Percentiles rank a stretch among this genome's conserved stretches.
phyloP scores from a whole-genome alignment of 2,797 vertebrate species.

The Eupleurogrammus muticus region DNA sequence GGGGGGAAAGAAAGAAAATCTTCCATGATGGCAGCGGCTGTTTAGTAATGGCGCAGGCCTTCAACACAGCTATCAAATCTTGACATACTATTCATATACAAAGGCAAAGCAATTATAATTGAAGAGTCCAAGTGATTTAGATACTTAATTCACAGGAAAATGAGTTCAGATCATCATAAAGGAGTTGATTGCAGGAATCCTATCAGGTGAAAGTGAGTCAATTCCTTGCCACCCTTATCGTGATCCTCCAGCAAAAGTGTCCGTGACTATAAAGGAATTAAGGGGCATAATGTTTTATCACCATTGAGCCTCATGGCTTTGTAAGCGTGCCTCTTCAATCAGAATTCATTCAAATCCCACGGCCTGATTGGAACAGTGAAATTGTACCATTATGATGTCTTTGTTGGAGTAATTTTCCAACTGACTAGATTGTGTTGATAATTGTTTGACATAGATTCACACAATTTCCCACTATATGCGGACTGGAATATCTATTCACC shows the following conservation, averaged over 20 bases:
- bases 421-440: conserved; percentile 70
- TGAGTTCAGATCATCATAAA: conserved; percentile 68
- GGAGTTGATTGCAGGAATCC: conserved; percentile 76
- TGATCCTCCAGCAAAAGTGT: conserved; percentile 64
- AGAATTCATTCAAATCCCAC: conserved; percentile 76
- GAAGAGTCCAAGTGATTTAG: conserved; percentile 74
- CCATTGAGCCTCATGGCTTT: conserved; percentile 68
- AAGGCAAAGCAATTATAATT: conserved; percentile 79
- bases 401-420: conserved; percentile 75
- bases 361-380: conserved; percentile 75
- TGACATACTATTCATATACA: conserved; percentile 76
- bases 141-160: conserved; percentile 73
- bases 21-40: conserved; percentile 61
- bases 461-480: conserved; percentile 31
- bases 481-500: conserved; percentile 61
- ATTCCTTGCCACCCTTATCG: conserved; percentile 62
- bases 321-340: conserved; percentile 77
- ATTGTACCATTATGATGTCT: conserved; percentile 76
- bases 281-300: conserved; percentile 71
- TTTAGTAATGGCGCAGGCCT: conserved; percentile 76
- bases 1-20: conserved; percentile 61
- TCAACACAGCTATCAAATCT: conserved; percentile 71
- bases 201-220: conserved; percentile 64
- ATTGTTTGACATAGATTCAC: conserved; percentile 73
- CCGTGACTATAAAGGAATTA: conserved; percentile 74